Percentiles rank a stretch among this genome's conserved stretches.
Conservation (phyloP, 64 coral and sea anemone species). For the Anthopleura sola region DNA sequence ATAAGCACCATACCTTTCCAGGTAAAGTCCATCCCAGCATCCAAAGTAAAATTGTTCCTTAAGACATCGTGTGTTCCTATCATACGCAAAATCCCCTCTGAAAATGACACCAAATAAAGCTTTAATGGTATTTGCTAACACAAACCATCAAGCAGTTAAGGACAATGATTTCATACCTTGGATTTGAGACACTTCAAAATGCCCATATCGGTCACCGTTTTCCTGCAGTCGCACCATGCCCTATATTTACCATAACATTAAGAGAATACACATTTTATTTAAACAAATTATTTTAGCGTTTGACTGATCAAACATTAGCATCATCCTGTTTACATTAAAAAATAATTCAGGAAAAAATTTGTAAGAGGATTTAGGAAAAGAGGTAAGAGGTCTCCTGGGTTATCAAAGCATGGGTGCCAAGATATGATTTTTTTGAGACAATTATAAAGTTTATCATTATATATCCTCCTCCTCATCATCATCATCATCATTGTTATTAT, state of each 20-base stretch:
- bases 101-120: neutral
- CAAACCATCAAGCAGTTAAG: neutral
- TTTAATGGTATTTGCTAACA: neutral
- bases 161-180: neutral
- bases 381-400: too few species aligned
- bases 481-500: too few species aligned
- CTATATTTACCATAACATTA: neutral
- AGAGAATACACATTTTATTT: neutral
- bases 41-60: slow-evolving; percentile 25
- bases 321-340: neutral
- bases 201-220: neutral
- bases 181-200: neutral
- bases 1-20: slow-evolving; percentile 33
- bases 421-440: too few species aligned
- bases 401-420: too few species aligned
- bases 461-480: too few species aligned
- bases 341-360: too few species aligned
- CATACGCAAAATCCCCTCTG: neutral
- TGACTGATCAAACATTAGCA: too few species aligned
- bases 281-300: too few species aligned
- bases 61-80: slow-evolving; percentile 13
- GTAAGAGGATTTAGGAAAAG: too few species aligned
- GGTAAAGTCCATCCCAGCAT: slow-evolving; percentile 15
- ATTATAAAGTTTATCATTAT: too few species aligned
- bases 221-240: neutral